Percentiles rank a stretch among this genome's conserved stretches.
Conservation (phyloP, 1,140 invertebrate genomes). For the Amyelois transitella region DNA sequence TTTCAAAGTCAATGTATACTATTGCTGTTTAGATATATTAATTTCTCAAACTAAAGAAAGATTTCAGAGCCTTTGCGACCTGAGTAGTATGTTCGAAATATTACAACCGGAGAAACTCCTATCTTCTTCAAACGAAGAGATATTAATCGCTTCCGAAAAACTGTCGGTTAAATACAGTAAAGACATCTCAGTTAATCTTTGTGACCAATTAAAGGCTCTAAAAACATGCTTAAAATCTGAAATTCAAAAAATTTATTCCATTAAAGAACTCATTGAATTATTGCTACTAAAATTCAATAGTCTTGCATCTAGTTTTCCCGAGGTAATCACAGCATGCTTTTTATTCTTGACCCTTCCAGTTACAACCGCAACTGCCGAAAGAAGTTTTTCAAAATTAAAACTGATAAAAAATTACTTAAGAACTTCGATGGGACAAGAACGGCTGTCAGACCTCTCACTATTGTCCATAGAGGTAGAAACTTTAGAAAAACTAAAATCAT, state of each 20-base stretch:
- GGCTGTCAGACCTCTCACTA: too few relatives aligned
- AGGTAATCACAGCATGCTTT: conserved; percentile 38
- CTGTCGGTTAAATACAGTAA: conserved; percentile 24
- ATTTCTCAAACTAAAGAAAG: too few relatives aligned
- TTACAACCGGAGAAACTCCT: conserved; percentile 30
- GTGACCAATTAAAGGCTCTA: conserved; percentile 21
- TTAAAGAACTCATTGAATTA: conserved; percentile 31
- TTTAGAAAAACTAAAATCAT: too few relatives aligned
- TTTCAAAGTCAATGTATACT: too few relatives aligned
- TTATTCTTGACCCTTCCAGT: conserved; percentile 42
- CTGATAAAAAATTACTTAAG: conserved; percentile 34
- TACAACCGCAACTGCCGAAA: conserved; percentile 3
- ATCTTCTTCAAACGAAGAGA: conserved; percentile 24
- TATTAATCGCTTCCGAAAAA: conserved; percentile 26
- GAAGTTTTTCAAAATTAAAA: conserved; percentile 28
- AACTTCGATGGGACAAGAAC: conserved; percentile 22
- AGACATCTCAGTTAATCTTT: conserved; percentile 22
- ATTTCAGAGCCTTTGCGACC: conserved; percentile 22
- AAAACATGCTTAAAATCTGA: conserved; percentile 20
- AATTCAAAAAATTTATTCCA: conserved; percentile 23
- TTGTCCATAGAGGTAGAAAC: conserved; percentile 18
- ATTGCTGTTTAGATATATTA: too few relatives aligned
- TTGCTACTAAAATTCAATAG: conserved; percentile 37
- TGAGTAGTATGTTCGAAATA: conserved; percentile 26
- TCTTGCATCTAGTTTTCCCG: conserved; percentile 36